Base-by-base conservation (phyloP, 2,888 invertebrate genomes). In the Argyresthia albistria region DNA sequence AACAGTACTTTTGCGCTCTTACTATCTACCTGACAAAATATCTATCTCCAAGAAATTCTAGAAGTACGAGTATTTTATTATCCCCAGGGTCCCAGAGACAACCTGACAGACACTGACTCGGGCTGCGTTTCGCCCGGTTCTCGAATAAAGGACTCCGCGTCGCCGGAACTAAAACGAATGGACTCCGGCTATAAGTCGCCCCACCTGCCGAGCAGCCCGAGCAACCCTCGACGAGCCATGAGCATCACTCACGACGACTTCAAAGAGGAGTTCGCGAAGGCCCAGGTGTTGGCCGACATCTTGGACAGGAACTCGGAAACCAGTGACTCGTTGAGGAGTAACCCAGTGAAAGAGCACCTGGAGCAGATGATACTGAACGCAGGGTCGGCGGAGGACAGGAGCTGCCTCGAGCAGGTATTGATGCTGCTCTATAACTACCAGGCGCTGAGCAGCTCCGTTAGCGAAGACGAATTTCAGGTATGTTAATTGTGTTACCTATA, bases 381-480 rank as follows among this genome's bases (percentile, higher is more conserved):
- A 46, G 79, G 78, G 11, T 86, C 87, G 14, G 88, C 88, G 54
- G 89, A 90, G 42, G 92, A 92, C 62, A 89, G 90, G 66, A 81
- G 87, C 50, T 91, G 91, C 60, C 76, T 92, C 64, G 90, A 91
- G 62, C 91, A 91, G 67, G 86, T 91, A 49, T 68, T 91, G 55
- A 88, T 89, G 70, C 76, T 91, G 62, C 76, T 92, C 56, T 90
- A 91, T 67, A 90, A 90, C 63, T 77, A 89, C 49, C 91, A 91
- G 67, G 77, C 90, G 53, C 72, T 90, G 59, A 87, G 87, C 70
- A 87, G 84, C 67, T 86, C 84, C 52, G 83, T 88, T 59, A 88
- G 87, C 63, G 88, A 89, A 70, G 89, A 90, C 61, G 89, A 89
- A 67, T 80, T 80, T 74, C 89, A 88, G 77, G 84, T 89, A 60